Base-by-base conservation (phyloP, 1,140 invertebrate species). In the Lasioglossum baleicum region DNA sequence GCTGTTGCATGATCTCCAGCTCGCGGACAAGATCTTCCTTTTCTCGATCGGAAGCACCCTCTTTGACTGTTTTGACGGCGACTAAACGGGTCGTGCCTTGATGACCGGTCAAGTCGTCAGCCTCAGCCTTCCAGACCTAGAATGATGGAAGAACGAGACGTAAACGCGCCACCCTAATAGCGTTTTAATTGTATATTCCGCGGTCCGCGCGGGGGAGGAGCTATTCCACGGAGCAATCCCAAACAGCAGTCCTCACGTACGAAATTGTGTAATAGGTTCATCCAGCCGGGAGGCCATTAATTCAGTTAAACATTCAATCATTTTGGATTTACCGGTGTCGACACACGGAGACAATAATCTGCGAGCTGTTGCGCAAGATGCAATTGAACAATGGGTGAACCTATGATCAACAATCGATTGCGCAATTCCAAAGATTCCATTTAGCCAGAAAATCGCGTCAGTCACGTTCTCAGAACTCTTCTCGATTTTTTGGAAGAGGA, bases 41-140 rank as follows among this genome's bases (percentile, higher is more conserved):
- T 85, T 97, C 96, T 79, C 96, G 95, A 79, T 95, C 94, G 6
- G 95, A 95, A 8, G 95, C 96, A 61, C 95, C 95, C 81, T 96
- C 96, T 88, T 97, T 96, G 58, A 96, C 96, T 0, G 95, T 96
- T 92, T 97, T 97, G 0, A 97, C 96, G 2, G 96, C 96, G n/a
- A 97, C 96, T 63, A 97, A 94, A 63, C 96, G 93, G 7, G 96
- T 97, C 64, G 96, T 94, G 2, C 96, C 96, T 84, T 96, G 95
- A 86, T 96, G 96, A 13, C 96, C 96, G 64, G 95, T 96, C 72
- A 97, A 93, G 88, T 97, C 96, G 83, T 96, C 96, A 11, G 96
- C 96, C 92, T 97, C 96, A 8, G 96, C 96, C 93, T 97, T 97
- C 96, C 96, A 97, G 35, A 97, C 96, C 94, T 96, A 35, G 71